phyloP scores from a whole-genome alignment of 2,888 invertebrate genomes.

The Deilephila porcellus region DNA sequence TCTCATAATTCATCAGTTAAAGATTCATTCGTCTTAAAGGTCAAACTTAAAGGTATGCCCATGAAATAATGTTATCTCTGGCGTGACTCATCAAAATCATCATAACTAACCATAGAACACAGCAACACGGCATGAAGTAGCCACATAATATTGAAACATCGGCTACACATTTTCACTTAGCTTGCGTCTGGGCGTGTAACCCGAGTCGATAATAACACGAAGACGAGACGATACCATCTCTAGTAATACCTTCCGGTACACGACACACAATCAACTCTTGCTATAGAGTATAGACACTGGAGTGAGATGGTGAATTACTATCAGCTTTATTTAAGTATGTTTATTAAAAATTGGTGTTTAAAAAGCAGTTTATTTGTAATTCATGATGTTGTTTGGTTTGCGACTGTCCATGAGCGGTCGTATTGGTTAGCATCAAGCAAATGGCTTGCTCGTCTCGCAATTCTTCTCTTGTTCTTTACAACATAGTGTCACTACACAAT shows the following conservation, averaged over 20 bases:
- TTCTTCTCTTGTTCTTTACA: not conserved
- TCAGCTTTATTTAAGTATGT: constrained; percentile 30
- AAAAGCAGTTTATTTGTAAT: too few species aligned
- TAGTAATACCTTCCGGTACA: constrained; percentile 42
- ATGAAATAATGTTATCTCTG: not conserved
- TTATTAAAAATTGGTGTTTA: not conserved
- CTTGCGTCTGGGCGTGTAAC: not conserved
- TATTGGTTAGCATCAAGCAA: too few species aligned
- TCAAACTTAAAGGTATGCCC: not conserved
- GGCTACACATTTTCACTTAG: constrained; percentile 14
- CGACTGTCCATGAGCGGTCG: too few species aligned
- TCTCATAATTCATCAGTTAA: too few species aligned
- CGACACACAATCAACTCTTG: constrained; percentile 47
- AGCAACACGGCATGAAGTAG: not conserved
- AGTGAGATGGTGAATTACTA: constrained; percentile 50
- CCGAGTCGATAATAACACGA: constrained; percentile 10
- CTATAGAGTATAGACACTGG: constrained; percentile 45
- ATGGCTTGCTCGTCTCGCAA: too few species aligned
- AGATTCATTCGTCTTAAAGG: too few species aligned
- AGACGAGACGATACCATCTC: constrained; percentile 32
- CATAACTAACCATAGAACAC: not conserved
- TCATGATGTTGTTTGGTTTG: too few species aligned
- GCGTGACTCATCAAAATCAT: not conserved
- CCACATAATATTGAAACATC: constrained; percentile 19
- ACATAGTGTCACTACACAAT: too few species aligned